Evolutionary conservation across 53 echinoderm and acorn worm genomes (phyloP).

Genomic region (Astropecten irregularis): DNA sequence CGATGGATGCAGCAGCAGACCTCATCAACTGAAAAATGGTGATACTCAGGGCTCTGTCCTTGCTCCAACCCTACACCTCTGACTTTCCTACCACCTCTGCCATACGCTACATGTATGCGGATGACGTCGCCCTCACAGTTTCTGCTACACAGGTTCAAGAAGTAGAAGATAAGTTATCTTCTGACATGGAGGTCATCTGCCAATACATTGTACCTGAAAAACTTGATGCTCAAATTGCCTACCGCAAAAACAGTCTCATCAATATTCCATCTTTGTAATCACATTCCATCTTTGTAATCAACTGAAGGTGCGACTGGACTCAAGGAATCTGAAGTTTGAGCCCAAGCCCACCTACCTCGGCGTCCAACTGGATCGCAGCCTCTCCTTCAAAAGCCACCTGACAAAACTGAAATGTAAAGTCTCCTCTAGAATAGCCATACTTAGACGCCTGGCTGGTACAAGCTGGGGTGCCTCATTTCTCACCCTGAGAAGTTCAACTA

Average conservation of each 20-base stretch:
- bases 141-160: neutral
- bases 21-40: neutral
- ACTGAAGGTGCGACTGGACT: constrained; percentile 11
- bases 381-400: constrained; percentile 30
- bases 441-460: no score
- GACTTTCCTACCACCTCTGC: constrained; percentile 26
- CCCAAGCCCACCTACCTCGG: constrained; percentile 38
- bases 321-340: constrained; percentile 4
- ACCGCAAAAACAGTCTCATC: constrained; percentile 27
- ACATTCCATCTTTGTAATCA: no score
- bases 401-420: constrained; percentile 18
- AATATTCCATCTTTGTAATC: constrained; percentile 7
- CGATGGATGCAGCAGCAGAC: constrained; percentile 10
- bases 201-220: neutral
- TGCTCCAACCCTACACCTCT: constrained; percentile 6
- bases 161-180: neutral
- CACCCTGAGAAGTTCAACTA: neutral
- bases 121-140: constrained; percentile 25
- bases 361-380: no score
- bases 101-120: constrained; percentile 31
- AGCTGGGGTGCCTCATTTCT: no score
- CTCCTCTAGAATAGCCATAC: constrained; percentile 15
- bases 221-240: constrained; percentile 21
- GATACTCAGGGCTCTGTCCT: constrained; percentile 31
- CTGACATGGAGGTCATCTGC: constrained; percentile 1